Conservation (phyloP, 1,140 invertebrate species). For the Telenomus remus region DNA sequence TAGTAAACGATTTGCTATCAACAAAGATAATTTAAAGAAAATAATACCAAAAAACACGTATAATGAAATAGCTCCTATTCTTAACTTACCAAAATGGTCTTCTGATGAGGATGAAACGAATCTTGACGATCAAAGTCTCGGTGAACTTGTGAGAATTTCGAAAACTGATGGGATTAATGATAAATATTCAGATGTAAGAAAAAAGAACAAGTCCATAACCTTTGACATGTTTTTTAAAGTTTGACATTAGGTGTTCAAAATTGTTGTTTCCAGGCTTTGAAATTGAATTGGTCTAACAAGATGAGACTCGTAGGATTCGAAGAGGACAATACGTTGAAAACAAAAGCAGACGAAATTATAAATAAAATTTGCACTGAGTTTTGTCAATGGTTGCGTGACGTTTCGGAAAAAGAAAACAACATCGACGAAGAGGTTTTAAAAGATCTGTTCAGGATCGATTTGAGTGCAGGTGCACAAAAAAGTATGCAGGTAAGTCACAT, state of each 20-base stretch:
- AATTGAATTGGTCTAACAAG: slow-evolving; percentile 15
- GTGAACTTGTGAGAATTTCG: background rate
- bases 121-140: background rate
- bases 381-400: slow-evolving; percentile 77
- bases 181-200: no score
- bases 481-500: slow-evolving; percentile 69
- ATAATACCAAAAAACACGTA: slow-evolving; percentile 52
- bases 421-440: slow-evolving; percentile 73
- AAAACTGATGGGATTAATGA: no score
- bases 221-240: no score
- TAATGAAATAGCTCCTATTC: slow-evolving; percentile 18
- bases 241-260: no score
- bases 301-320: slow-evolving; percentile 2
- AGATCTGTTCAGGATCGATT: slow-evolving; percentile 78
- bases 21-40: slow-evolving; percentile 59
- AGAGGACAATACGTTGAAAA: slow-evolving; percentile 54
- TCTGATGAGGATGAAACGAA: no score
- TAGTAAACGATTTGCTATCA: slow-evolving; percentile 60
- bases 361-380: slow-evolving; percentile 75
- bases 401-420: slow-evolving; percentile 69
- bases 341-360: slow-evolving; percentile 62
- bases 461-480: slow-evolving; percentile 75
- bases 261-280: background rate
- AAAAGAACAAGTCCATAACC: no score
- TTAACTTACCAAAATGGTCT: slow-evolving; percentile 24